Evolutionary conservation across 1,140 invertebrate species (phyloP), one percentile per base, ranked within the genome.

Genomic region (Drosophila pandora): DNA sequence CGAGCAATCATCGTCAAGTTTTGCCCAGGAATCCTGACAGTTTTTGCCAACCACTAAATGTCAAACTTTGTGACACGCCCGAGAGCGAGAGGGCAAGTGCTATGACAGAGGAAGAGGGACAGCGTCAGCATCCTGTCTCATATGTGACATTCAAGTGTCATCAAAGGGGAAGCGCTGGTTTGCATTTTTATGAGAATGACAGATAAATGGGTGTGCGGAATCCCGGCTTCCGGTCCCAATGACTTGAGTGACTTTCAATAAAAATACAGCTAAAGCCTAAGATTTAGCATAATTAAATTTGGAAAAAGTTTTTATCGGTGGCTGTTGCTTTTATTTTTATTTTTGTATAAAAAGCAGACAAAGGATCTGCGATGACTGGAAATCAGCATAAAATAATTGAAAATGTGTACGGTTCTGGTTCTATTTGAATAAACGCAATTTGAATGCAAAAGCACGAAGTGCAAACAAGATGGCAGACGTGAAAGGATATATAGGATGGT

Each of bases 351-450:
- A 43, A 48, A 75, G 68, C 71, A 76, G 55, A 85, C 78, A 85
- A 85, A 82, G 69, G 78, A 87, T 79, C 61, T 65, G 73, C 57
- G 63, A 52, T 71, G 73, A 53, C 69, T 60, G 83, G 69, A 77
- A 87, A 87, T 87, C 82, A 87, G 82, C 82, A 87, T 87, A 87
- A 87, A 87, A 87, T 87, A 87, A 87, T 87, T 87, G 82, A 87
- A 87, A 87, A 82, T 88, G 78, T 87, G 82, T 88, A 76, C 75
- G 83, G 69, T 72, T 73, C 54, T 61, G 78, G 59, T 70, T 85
- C 82, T 88, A 87, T 87, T 87, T 87, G 82, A 87, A 87, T 87
- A 87, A 87, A 87, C 82, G 82, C 83, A 87, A 87, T 87, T 88
- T 87, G 83, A 87, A 87, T 87, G 82, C 82, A 87, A 88, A 87